phyloP scores from a whole-genome alignment of 2,113 vertebrate species.

The Lagopus muta region DNA sequence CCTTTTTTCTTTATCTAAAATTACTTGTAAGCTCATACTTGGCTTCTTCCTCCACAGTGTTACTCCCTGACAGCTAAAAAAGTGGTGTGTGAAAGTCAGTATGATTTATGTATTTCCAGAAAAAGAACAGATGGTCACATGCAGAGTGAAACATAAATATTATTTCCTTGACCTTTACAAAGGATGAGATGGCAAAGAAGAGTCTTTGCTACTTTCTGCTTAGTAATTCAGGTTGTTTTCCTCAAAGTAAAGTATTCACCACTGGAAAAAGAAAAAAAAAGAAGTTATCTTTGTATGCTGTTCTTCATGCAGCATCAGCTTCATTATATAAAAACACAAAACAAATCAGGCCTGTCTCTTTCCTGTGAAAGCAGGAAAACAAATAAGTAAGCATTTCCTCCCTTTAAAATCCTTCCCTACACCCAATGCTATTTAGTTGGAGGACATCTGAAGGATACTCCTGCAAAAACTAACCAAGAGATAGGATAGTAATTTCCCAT shows the following conservation, averaged over 20 bases:
- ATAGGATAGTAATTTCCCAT: background rate
- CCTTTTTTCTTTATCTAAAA: background rate
- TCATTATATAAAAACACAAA: background rate
- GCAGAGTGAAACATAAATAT: background rate
- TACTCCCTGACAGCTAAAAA: background rate
- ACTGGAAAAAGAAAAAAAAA: no score
- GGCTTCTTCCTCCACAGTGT: background rate
- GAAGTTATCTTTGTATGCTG: background rate
- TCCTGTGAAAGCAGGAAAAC: background rate
- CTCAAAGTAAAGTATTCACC: background rate
- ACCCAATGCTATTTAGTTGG: background rate
- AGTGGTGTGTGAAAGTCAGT: background rate
- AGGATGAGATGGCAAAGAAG: background rate
- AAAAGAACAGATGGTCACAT: background rate
- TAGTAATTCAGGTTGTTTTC: background rate
- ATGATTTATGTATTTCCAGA: background rate
- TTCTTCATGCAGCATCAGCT: background rate
- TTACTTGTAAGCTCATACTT: background rate
- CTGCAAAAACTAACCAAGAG: background rate
- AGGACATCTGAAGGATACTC: background rate
- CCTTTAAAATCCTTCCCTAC: background rate
- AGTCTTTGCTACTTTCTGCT: background rate
- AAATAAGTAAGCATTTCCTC: background rate
- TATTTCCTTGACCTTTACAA: background rate
- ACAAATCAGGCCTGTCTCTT: background rate